These are phyloP conservation scores for Synergus itoensis DNA, from an alignment of 2,888 invertebrate genomes.

Conservation along the genomic window DNA sequence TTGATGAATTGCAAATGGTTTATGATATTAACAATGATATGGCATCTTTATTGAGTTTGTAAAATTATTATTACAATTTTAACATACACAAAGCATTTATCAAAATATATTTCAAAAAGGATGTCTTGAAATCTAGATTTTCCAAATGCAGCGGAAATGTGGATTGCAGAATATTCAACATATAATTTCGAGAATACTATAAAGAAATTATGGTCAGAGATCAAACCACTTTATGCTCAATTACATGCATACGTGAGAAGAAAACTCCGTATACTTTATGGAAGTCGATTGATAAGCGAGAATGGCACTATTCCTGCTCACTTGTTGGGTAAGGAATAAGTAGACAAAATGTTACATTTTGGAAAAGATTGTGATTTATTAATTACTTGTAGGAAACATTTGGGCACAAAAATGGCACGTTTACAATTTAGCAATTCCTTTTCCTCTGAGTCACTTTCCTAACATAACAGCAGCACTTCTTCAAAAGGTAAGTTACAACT, in stretches of 20 bases:
- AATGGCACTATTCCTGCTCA: constrained; percentile 92
- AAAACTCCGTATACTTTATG: constrained; percentile 90
- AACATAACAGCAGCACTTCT: constrained; percentile 92
- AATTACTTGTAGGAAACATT: constrained; percentile 84
- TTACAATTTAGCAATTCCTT: constrained; percentile 89
- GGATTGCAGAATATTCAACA: constrained; percentile 93
- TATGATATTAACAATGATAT: constrained; percentile 9
- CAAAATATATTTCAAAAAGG: neutral
- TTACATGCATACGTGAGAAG: constrained; percentile 94
- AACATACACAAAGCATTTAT: neutral
- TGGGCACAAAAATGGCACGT: constrained; percentile 94
- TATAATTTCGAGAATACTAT: constrained; percentile 87
- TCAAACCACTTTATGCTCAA: constrained; percentile 91
- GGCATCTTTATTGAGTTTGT: constrained; percentile 24
- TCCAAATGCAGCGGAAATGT: constrained; percentile 91
- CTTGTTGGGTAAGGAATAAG: constrained; percentile 81
- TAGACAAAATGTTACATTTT: constrained; percentile 2
- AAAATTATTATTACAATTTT: constrained; percentile 25
- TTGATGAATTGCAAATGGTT: neutral
- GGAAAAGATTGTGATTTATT: neutral
- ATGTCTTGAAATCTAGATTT: constrained; percentile 83
- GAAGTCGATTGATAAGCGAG: constrained; percentile 88
- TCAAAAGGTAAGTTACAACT: constrained; percentile 81
- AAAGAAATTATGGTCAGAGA: constrained; percentile 90
- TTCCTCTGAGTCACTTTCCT: constrained; percentile 89